Conservation (phyloP, 1,140 invertebrate species). For the Eupristina koningsbergeri region DNA sequence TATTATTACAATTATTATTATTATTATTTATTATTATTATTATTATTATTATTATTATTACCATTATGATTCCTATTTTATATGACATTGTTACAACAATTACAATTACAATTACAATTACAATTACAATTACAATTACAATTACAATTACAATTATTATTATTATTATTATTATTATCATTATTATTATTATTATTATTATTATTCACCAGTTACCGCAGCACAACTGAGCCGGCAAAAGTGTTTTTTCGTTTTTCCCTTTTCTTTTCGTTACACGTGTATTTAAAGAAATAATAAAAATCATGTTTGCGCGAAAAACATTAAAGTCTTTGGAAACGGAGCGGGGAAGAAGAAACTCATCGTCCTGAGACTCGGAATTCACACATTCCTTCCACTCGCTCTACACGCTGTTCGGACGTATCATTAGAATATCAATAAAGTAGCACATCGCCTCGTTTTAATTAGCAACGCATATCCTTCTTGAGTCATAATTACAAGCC, state of each 20-base stretch:
- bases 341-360: conserved; percentile 12
- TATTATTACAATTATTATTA: too few species aligned
- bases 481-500: conserved; percentile 13
- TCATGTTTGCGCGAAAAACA: conserved; percentile 32
- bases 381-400: conserved; percentile 6
- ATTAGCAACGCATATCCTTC: conserved; percentile 43
- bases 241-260: conserved; percentile 24
- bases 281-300: conserved; percentile 38
- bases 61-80: too few species aligned
- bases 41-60: too few species aligned
- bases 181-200: too few species aligned
- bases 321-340: conserved; percentile 50
- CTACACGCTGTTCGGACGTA: conserved; percentile 27
- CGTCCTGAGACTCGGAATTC: background rate
- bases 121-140: too few species aligned
- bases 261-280: conserved; percentile 7
- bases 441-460: conserved; percentile 41
- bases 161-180: too few species aligned
- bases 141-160: too few species aligned
- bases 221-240: conserved; percentile 31
- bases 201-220: too few species aligned
- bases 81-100: too few species aligned
- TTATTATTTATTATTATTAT: too few species aligned
- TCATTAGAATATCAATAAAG: conserved; percentile 40
- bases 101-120: too few species aligned